Base-by-base conservation (phyloP, 2,888 invertebrate species). In the Allacma fusca region DNA sequence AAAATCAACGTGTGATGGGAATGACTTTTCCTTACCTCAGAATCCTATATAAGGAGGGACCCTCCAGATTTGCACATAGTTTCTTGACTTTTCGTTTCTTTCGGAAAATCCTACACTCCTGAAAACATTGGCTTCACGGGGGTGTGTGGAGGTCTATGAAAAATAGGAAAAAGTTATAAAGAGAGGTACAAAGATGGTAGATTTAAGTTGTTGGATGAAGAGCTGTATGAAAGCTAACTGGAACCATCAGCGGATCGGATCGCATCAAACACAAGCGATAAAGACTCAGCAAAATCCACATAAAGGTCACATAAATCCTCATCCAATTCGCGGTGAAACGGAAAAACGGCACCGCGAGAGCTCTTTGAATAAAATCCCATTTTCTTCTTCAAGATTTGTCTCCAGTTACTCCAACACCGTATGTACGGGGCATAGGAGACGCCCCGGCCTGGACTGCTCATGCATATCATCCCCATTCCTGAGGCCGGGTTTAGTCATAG, bases 261-360 rank as follows among this genome's bases (percentile, higher is more conserved):
- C 71, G 71, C 71, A 71, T 71, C 71, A 71, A 71, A 71, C 71
- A 71, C 28, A 57, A 71, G 57, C 71, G 71, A 71, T 71, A 71
- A 71, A 71, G 71, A 71, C 71, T 71, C 71, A 71, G 68, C 59
- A 75, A 75, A 59, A 75, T 68, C 68, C 57, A 69, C 68, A 68
- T 50, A 75, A 75, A 75, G 75, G 75, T 75, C 75, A 75, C 75
- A 75, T 75, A 75, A 75, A 75, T 75, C 75, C 75, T 75, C 75
- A 75, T 75, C 75, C 75, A 75, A 75, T 75, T 75, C 68, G 50
- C 26, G 57, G 68, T 50, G 40, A 44, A 71, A 71, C 44, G 71
- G 71, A 57, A 71, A 71, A 71, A 71, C 57, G 71, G 44, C 28
- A 70, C 71, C 26, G n/a, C 50, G 24, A 43, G 28, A 50, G 57